phyloP scores from a whole-genome alignment of 1,140 invertebrate genomes.

The Euura lappo region DNA sequence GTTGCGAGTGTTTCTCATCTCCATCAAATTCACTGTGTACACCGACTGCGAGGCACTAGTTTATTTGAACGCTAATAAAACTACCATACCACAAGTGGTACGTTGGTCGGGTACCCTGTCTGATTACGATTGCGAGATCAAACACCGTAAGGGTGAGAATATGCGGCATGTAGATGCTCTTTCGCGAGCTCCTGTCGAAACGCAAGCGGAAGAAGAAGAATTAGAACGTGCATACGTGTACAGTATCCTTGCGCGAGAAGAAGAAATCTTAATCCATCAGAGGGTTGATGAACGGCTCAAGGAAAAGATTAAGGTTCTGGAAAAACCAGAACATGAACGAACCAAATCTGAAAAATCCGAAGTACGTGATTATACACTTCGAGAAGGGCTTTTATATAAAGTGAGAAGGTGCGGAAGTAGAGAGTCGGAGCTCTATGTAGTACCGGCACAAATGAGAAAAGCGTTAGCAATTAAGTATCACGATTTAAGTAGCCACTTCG shows the following conservation, averaged over 20 bases:
- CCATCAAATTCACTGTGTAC: conserved; percentile 25
- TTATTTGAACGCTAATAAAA: background rate
- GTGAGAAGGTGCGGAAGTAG: background rate
- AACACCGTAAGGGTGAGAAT: conserved; percentile 17
- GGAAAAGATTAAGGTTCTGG: conserved; percentile 9
- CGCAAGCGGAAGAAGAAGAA: conserved; percentile 15
- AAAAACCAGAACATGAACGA: background rate
- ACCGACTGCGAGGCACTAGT: conserved; percentile 29
- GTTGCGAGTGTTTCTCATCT: conserved; percentile 25
- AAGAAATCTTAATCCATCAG: conserved; percentile 18
- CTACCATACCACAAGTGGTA: conserved; percentile 17
- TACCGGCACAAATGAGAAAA: conserved; percentile 20
- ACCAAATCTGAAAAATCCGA: background rate
- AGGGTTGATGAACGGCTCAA: background rate
- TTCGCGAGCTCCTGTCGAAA: conserved; percentile 34
- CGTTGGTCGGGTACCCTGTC: conserved; percentile 17
- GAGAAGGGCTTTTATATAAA: conserved; percentile 16
- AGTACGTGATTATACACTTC: conserved; percentile 14
- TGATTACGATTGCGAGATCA: conserved; percentile 23
- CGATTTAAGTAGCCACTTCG: conserved; percentile 20
- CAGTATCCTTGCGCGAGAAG: conserved; percentile 20
- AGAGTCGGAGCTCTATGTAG: conserved; percentile 13
- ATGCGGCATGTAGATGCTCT: conserved; percentile 50
- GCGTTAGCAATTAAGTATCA: conserved; percentile 18
- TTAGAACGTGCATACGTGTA: background rate